Conservation (phyloP, 2,797 vertebrate genomes). For the Lophius americanus region DNA sequence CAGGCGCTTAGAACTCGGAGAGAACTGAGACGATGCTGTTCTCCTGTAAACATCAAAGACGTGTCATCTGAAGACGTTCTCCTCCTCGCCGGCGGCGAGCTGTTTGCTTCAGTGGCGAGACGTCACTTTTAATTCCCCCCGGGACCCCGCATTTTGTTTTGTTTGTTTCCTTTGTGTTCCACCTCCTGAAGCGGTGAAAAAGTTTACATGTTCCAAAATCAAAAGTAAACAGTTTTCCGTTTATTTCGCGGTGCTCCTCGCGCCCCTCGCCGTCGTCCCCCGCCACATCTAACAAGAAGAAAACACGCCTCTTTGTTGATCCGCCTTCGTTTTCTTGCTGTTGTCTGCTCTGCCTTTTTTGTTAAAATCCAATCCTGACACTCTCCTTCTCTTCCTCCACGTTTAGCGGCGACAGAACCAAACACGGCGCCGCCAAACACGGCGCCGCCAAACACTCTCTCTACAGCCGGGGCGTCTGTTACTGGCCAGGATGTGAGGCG, state of each 20-base stretch:
- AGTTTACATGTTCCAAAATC: conserved; percentile 68
- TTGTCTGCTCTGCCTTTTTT: conserved; percentile 25
- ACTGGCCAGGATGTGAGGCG: conserved; percentile 87
- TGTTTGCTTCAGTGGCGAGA: conserved; percentile 54
- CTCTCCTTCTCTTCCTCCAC: not conserved
- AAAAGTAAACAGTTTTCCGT: conserved; percentile 65
- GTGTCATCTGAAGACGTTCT: conserved; percentile 51
- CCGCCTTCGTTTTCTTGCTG: conserved; percentile 9
- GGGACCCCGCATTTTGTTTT: conserved; percentile 52
- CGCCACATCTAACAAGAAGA: conserved; percentile 37
- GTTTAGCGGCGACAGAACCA: conserved; percentile 47
- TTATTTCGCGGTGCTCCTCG: conserved; percentile 46
- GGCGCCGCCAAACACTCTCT: conserved; percentile 81
- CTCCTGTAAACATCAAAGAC: conserved; percentile 66
- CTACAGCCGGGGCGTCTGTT: conserved; percentile 92
- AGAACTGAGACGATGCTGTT: conserved; percentile 9
- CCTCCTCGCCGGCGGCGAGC: conserved; percentile 25
- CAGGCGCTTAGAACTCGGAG: conserved; percentile 12
- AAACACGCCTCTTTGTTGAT: conserved; percentile 27
- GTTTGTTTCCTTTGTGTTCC: conserved; percentile 63
- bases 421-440: conserved; percentile 69
- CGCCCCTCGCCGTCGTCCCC: conserved; percentile 51
- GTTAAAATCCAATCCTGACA: conserved; percentile 23
- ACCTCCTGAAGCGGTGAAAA: conserved; percentile 48
- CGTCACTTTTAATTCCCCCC: conserved; percentile 61